Percentiles rank a stretch among this genome's conserved stretches.
phyloP scores from a whole-genome alignment of 1,140 invertebrate species.

The Phortica variegata region DNA sequence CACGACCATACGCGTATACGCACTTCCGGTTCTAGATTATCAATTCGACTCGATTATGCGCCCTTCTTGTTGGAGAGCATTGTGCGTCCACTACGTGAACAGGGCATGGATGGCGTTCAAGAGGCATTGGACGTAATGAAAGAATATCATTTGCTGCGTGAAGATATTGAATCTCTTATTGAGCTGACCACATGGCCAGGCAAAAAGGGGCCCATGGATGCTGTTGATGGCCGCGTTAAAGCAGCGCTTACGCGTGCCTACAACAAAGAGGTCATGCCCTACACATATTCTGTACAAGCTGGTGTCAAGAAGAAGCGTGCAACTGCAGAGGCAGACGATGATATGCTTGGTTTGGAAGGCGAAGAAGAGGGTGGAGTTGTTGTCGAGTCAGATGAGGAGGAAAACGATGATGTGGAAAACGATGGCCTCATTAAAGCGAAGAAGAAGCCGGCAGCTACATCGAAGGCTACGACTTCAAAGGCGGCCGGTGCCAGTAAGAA shows the following conservation, averaged over 20 bases:
- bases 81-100: conserved; percentile 69
- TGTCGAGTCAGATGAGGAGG: conserved; percentile 52
- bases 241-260: conserved; percentile 88
- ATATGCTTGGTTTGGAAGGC: conserved; percentile 41
- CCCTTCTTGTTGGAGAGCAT: conserved; percentile 71
- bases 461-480: conserved; percentile 26
- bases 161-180: conserved; percentile 85
- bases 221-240: conserved; percentile 85
- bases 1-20: conserved; percentile 78
- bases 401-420: conserved; percentile 67
- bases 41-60: conserved; percentile 82
- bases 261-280: conserved; percentile 77
- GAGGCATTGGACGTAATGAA: conserved; percentile 76
- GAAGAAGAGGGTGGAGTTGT: conserved; percentile 54
- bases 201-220: conserved; percentile 71
- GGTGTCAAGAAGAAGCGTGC: conserved; percentile 63
- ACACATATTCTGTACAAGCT: conserved; percentile 69
- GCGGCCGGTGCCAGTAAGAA: conserved; percentile 25
- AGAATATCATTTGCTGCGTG: conserved; percentile 81
- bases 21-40: conserved; percentile 74
- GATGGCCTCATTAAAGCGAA: conserved; percentile 76
- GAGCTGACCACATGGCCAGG: conserved; percentile 85
- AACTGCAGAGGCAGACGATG: conserved; percentile 46
- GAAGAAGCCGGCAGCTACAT: conserved; percentile 30
- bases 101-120: conserved; percentile 71